phyloP scores from a whole-genome alignment of 2,888 invertebrate species.

The Drosophila prolongata region DNA sequence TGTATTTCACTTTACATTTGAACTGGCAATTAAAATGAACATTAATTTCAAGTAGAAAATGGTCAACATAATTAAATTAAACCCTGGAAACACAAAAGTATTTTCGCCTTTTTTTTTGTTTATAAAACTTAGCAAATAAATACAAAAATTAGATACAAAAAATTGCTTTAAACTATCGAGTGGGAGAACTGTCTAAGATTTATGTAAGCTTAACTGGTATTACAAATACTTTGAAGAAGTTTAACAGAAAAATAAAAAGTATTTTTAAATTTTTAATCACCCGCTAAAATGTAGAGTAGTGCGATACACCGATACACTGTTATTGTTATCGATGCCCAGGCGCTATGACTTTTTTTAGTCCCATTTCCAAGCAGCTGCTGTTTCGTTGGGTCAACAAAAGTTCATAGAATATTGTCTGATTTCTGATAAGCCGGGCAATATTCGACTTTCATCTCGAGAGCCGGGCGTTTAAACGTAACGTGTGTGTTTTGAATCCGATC shows the following conservation, averaged over 20 bases:
- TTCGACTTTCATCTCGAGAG: conserved; percentile 44
- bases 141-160: no score
- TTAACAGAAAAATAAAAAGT: no score
- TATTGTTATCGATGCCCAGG: background rate
- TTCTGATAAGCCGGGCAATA: conserved; percentile 67
- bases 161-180: no score
- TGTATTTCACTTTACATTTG: no score
- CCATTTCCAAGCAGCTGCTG: background rate
- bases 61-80: no score
- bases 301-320: background rate
- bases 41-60: no score
- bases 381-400: conserved; percentile 57
- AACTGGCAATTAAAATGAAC: no score
- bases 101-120: no score
- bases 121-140: no score
- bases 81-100: no score
- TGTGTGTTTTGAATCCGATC: conserved; percentile 44
- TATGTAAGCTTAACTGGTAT: no score
- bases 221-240: background rate
- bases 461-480: conserved; percentile 53
- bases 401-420: conserved; percentile 58
- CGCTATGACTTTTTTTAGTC: background rate
- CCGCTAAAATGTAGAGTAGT: background rate
- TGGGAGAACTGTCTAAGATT: no score
- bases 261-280: background rate